Percentiles rank a stretch among this genome's conserved stretches.
Conservation (phyloP, 2,888 invertebrate genomes). For the Sarcophaga carnaria region DNA sequence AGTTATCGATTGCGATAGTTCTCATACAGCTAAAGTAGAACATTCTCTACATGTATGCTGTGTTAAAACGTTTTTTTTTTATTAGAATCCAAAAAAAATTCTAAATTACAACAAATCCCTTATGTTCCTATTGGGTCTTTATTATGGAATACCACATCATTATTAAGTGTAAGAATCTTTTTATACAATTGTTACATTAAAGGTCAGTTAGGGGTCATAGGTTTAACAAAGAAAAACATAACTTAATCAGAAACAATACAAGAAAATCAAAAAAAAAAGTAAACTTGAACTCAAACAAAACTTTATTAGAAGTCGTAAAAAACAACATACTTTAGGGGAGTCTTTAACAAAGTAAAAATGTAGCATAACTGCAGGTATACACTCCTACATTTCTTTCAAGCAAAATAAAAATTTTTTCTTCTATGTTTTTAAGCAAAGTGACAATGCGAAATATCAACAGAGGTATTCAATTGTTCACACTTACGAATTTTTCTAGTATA, state of each 20-base stretch:
- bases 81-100: too few species aligned
- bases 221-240: conserved; percentile 27
- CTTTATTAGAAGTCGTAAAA: not conserved
- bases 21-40: too few species aligned
- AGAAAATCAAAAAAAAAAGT: conserved; percentile 22
- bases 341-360: conserved; percentile 17
- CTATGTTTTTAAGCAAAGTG: conserved; percentile 5
- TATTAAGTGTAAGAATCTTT: conserved; percentile 22
- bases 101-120: too few species aligned
- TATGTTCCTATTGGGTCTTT: conserved; percentile 2
- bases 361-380: conserved; percentile 41
- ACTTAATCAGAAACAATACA: conserved; percentile 34
- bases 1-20: too few species aligned
- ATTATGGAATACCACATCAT: not conserved
- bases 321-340: conserved; percentile 47
- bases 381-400: not conserved
- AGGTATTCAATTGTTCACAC: conserved; percentile 3
- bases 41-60: too few species aligned
- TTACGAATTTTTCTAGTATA: conserved; percentile 1
- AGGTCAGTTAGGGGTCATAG: conserved; percentile 61
- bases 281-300: conserved; percentile 29
- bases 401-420: not conserved
- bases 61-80: too few species aligned
- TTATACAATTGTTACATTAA: conserved; percentile 26
- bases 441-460: not conserved